These are phyloP conservation scores for Pelmatolapia mariae DNA, from an alignment of 2,113 vertebrate species.

Conservation along the genomic window DNA sequence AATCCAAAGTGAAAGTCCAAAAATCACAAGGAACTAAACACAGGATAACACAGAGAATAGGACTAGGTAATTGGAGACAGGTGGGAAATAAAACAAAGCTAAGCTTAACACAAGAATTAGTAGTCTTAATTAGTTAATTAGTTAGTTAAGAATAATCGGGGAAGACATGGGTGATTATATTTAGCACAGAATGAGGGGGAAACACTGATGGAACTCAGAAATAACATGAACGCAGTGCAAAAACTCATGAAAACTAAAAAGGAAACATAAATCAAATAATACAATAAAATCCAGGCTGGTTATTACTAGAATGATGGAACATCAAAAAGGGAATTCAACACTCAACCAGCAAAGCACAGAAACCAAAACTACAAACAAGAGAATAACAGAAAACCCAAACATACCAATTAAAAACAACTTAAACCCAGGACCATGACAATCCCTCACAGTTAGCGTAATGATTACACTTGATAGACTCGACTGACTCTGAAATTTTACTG, in stretches of 20 bases:
- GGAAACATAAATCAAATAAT: neutral
- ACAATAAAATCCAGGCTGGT: neutral
- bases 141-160: neutral
- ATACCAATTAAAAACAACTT: neutral
- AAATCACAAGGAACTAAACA: neutral
- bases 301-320: neutral
- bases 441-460: neutral
- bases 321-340: neutral
- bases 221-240: neutral
- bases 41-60: neutral
- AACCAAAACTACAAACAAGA: neutral
- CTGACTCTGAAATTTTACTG: neutral
- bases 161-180: neutral
- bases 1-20: neutral
- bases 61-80: neutral
- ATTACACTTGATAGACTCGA: neutral
- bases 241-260: neutral
- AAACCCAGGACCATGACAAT: neutral
- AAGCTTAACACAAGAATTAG: neutral
- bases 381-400: neutral
- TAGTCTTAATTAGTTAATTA: neutral
- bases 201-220: neutral
- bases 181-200: neutral
- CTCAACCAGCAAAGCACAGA: neutral
- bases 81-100: neutral